Percentiles rank a stretch among this genome's conserved stretches.
Conservation (phyloP, 2,888 invertebrate species). For the Oscheius myriophilus region DNA sequence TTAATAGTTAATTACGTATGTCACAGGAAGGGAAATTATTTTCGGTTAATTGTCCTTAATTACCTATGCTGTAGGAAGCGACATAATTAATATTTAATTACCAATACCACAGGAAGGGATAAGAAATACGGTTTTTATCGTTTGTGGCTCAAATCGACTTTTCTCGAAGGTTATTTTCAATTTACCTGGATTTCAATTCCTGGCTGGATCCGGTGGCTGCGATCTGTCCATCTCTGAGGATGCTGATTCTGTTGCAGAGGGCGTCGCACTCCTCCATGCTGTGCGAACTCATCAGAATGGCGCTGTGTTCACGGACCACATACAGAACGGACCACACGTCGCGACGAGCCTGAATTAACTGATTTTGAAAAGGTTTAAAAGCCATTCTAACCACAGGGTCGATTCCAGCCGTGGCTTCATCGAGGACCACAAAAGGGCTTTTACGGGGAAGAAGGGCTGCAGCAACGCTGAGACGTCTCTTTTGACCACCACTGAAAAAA, state of each 20-base stretch:
- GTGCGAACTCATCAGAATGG: slow-evolving; percentile 46
- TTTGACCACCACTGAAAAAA: slow-evolving; percentile 79
- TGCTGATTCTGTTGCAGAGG: slow-evolving; percentile 58
- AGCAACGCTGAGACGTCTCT: slow-evolving; percentile 82
- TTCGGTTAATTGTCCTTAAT: too few relatives aligned
- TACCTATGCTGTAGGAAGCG: too few relatives aligned
- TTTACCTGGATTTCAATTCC: slow-evolving; percentile 56
- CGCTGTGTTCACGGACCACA: slow-evolving; percentile 46
- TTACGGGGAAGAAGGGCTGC: slow-evolving; percentile 80
- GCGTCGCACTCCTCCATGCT: slow-evolving; percentile 45
- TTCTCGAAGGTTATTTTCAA: too few relatives aligned
- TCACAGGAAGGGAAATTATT: too few relatives aligned
- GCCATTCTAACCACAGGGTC: slow-evolving; percentile 72
- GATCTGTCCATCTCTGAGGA: slow-evolving; percentile 60
- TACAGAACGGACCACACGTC: slow-evolving; percentile 73
- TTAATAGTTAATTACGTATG: too few relatives aligned
- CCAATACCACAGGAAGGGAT: too few relatives aligned
- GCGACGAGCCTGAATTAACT: slow-evolving; percentile 74
- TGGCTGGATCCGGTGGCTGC: slow-evolving; percentile 57
- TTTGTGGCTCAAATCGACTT: too few relatives aligned
- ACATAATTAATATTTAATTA: too few relatives aligned
- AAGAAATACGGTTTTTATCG: too few relatives aligned
- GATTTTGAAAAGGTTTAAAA: too few relatives aligned
- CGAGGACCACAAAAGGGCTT: slow-evolving; percentile 77
- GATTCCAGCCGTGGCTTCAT: slow-evolving; percentile 72